Evolutionary conservation across 2,888 invertebrate genomes (phyloP), one percentile per base, ranked within the genome.

Genomic region (Therioaphis trifolii): DNA sequence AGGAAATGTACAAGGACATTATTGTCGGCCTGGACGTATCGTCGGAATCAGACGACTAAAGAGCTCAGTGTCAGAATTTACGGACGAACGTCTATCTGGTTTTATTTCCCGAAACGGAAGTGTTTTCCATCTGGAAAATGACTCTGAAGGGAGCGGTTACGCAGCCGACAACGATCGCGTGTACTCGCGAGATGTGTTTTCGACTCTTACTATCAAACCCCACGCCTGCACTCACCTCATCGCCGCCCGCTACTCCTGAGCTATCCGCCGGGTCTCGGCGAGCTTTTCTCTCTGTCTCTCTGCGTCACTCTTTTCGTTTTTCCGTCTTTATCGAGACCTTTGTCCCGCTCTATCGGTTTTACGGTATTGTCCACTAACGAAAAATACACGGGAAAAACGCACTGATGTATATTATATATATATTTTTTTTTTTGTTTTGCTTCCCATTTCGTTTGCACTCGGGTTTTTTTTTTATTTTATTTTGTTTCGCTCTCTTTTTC

Each of bases 61-160:
- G 76, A 46, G 43, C 61, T 61, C 76, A 29, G 76, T 49, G 76
- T 63, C 76, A 29, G 46, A 46, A 76, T 76, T 18, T 43, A 29
- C 61, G 68, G 29, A 76, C 12, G 76, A 52, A 63, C 35, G 72
- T 58, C 55, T 58, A 18, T 63, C 79, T 35, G 72, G 72, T 82
- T 82, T 82, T 74, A 82, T 82, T 74, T 71, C 46, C 71, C 63
- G 71, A 72, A 72, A 71, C 71, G 72, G 71, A 63, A 82, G 71
- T 82, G 82, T 74, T 82, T 63, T 72, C 72, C 72, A 46, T 63
- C 82, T 61, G 71, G 58, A 72, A 82, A 82, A 82, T 35, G 82
- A 61, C 71, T 63, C 82, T 72, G 82, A 14, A 61, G 82, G 82
- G 82, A 82, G 74, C 72, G 46, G 72, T 74, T 82, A 63, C 18